Evolutionary conservation across 2,888 invertebrate species (phyloP).

Genomic region (Agrochola litura): DNA sequence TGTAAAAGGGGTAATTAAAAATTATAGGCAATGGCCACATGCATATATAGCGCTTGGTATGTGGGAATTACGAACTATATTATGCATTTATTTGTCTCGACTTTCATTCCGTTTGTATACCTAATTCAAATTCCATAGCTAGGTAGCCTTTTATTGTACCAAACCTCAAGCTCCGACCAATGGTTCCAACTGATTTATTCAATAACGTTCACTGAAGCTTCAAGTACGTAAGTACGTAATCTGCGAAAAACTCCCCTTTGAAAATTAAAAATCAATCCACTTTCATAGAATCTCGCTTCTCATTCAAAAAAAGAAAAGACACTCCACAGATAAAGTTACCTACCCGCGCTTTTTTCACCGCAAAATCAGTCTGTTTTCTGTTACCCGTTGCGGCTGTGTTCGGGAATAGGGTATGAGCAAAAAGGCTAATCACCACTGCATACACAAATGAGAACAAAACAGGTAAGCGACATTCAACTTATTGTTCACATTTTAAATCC

Average conservation of each 20-base stretch:
- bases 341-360: conserved; percentile 59
- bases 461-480: conserved; percentile 51
- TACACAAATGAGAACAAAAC: conserved; percentile 69
- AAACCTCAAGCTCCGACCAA: background rate
- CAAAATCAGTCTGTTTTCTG: conserved; percentile 69
- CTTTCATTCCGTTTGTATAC: background rate
- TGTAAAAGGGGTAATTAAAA: background rate
- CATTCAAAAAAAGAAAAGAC: conserved; percentile 40
- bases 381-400: conserved; percentile 66
- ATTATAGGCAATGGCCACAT: background rate
- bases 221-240: background rate
- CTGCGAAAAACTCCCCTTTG: background rate
- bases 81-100: background rate
- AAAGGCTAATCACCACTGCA: conserved; percentile 71
- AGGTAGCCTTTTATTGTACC: background rate
- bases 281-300: conserved; percentile 27
- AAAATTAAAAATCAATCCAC: conserved; percentile 30
- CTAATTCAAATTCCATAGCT: background rate
- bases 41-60: too few species aligned
- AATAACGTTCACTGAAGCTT: background rate
- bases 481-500: conserved; percentile 31
- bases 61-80: too few species aligned
- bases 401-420: conserved; percentile 64
- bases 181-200: background rate
- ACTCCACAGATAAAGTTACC: conserved; percentile 53